Evolutionary conservation across 2,888 invertebrate species (phyloP).

Genomic region (Malachius bipustulatus): DNA sequence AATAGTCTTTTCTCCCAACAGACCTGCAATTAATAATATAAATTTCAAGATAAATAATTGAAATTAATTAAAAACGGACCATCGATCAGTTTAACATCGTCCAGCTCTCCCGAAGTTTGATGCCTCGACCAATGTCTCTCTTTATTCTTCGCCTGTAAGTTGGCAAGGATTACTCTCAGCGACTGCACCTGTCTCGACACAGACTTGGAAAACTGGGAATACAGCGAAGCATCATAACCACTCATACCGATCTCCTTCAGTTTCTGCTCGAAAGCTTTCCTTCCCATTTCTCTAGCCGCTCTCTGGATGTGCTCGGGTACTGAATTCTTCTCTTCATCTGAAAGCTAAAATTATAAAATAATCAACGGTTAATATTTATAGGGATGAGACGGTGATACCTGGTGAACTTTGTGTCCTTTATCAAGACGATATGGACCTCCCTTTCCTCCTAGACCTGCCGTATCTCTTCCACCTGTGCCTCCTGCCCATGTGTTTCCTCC

Average conservation of each 20-base stretch:
- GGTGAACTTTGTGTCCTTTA: conserved; percentile 86
- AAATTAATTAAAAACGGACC: conserved; percentile 38
- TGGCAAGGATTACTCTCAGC: conserved; percentile 70
- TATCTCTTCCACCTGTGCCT: conserved; percentile 86
- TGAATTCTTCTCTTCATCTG: conserved; percentile 79
- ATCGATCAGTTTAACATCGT: conserved; percentile 91
- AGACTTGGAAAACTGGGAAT: conserved; percentile 67
- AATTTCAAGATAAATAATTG: not conserved
- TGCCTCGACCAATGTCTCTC: conserved; percentile 90
- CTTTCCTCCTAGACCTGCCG: conserved; percentile 90
- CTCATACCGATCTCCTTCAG: conserved; percentile 91
- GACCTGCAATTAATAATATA: conserved; percentile 37
- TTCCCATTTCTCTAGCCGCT: conserved; percentile 89
- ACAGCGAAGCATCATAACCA: conserved; percentile 80
- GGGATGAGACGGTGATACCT: no score
- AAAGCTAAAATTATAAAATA: conserved; percentile 40
- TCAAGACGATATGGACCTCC: conserved; percentile 93
- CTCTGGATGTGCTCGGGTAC: conserved; percentile 80
- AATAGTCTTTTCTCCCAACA: conserved; percentile 86
- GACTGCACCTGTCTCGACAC: conserved; percentile 76
- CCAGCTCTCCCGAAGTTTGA: conserved; percentile 90
- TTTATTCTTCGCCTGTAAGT: conserved; percentile 85
- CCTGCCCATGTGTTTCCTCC: conserved; percentile 97
- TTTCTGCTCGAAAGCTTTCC: conserved; percentile 75
- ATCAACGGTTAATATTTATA: not conserved